Evolutionary conservation across 35 echinoderm and acorn worm genomes (phyloP).

Genomic region (Stichopus chloronotus): DNA sequence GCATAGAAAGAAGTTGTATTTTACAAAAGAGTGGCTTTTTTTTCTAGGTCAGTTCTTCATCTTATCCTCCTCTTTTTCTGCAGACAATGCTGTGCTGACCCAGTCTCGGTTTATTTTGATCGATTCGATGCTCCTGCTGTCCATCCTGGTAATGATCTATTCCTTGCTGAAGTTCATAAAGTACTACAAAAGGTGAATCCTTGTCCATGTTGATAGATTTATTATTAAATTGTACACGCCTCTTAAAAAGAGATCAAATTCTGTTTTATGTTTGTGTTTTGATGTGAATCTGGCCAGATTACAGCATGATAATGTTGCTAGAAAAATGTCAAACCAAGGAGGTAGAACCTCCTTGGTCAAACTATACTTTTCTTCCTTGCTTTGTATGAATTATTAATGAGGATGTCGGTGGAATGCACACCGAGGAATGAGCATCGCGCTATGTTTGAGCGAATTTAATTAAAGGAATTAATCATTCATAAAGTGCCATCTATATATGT

Average conservation of each 20-base stretch:
- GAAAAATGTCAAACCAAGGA: not conserved
- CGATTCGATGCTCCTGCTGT: slow-evolving; percentile 85
- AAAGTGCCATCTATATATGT: too few species aligned
- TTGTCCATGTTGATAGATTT: not conserved
- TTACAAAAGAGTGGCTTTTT: too few species aligned
- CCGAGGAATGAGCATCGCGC: too few species aligned
- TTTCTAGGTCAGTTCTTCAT: too few species aligned
- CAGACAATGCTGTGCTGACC: slow-evolving; percentile 91
- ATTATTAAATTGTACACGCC: not conserved
- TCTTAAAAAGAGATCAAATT: not conserved
- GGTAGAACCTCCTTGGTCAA: too few species aligned
- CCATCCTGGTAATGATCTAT: slow-evolving; percentile 59
- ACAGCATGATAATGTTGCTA: not conserved
- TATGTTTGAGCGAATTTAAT: too few species aligned
- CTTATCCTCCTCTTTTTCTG: not conserved
- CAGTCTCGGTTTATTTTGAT: slow-evolving; percentile 95
- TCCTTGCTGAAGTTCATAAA: slow-evolving; percentile 77
- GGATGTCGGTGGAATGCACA: too few species aligned
- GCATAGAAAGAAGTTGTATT: too few species aligned
- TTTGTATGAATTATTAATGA: too few species aligned
- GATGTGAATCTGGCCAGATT: not conserved
- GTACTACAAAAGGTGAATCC: slow-evolving; percentile 66
- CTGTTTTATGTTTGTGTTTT: not conserved
- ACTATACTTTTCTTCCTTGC: too few species aligned
- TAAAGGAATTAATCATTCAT: too few species aligned